Base-by-base conservation (phyloP, 2,797 vertebrate species). In the Perdix hodgsoniae region DNA sequence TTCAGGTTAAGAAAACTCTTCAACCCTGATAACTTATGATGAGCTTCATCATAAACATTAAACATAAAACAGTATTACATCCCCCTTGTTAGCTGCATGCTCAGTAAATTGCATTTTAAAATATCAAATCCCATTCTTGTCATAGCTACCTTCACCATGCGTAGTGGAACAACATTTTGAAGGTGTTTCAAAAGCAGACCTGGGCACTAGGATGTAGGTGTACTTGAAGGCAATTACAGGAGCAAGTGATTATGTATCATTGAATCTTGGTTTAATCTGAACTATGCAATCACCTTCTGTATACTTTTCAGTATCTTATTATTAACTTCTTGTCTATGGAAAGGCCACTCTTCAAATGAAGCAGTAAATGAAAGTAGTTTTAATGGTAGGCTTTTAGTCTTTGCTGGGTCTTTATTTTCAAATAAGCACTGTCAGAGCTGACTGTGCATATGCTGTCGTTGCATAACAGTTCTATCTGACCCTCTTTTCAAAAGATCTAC, bases 241-340 rank as follows among this genome's bases (percentile, higher is more conserved):
- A 76, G 66, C 82, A 94, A 94, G 88, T 76, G 54, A 90, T 59
- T 91, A 90, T 91, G 86, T 91, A 91, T 78, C 72, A 60, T 63
- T 65, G 91, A 93, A 94, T 91, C 79, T 88, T 50, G n/a, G 77
- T 86, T 94, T 95, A 93, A 95, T 85, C 84, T 93, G 63, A 91
- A 77, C 74, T 76, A 75, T 70, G 72, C 86, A 94, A 59, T 94
- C 88, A 88, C 88, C 52, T 83, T 67, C 65, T 67, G 49, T 66
- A 65, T 39, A 29, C 50, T 76, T 88, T 89, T 84, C 88, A 88
- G 74, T 78, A 63, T 72, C 83, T 94, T 91, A 74, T 85, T 87
- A 94, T 95, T 96, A 95, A 95, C 92, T 60, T 96, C 66, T 73
- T 88, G 65, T 80, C 77, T 91, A 14, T 69, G 74, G 86, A 69